A percentile compares a stretch with the other conserved stretches of the same genome.
phyloP scores from a whole-genome alignment of 2,888 invertebrate genomes.

The Dusona sp. region DNA sequence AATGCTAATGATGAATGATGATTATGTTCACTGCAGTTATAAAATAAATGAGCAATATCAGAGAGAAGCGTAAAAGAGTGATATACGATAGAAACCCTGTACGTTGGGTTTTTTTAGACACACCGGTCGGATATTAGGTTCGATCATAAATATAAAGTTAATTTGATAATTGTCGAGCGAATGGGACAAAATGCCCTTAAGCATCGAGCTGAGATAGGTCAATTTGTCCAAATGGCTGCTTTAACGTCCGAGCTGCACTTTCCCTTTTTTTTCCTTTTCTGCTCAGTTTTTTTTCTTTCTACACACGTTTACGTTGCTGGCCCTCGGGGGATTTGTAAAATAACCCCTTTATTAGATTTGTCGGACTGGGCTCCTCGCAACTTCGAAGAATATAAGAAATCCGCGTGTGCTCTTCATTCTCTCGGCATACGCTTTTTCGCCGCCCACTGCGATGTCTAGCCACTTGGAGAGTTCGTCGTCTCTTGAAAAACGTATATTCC shows the following conservation, averaged over 20 bases:
- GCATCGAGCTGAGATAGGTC: slow-evolving; percentile 66
- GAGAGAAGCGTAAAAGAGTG: slow-evolving; percentile 37
- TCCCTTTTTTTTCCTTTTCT: slow-evolving; percentile 15
- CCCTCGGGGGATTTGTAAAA: slow-evolving; percentile 58
- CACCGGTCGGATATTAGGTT: slow-evolving; percentile 59
- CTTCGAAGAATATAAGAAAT: slow-evolving; percentile 62
- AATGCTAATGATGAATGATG: slow-evolving; percentile 62
- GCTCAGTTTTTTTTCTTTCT: background rate
- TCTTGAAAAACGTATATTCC: background rate
- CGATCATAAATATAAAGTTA: slow-evolving; percentile 67
- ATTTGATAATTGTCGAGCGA: slow-evolving; percentile 66
- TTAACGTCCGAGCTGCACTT: slow-evolving; percentile 40
- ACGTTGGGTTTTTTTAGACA: slow-evolving; percentile 36
- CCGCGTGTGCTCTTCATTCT: slow-evolving; percentile 53
- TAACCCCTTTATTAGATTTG: slow-evolving; percentile 69
- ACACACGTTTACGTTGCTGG: slow-evolving; percentile 37
- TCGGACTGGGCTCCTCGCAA: slow-evolving; percentile 57
- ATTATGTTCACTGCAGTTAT: slow-evolving; percentile 38
- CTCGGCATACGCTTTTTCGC: background rate
- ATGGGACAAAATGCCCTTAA: slow-evolving; percentile 61
- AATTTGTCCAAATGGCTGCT: slow-evolving; percentile 68
- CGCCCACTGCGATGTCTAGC: slow-evolving; percentile 45
- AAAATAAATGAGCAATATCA: slow-evolving; percentile 36
- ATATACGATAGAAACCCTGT: slow-evolving; percentile 48
- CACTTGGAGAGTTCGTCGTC: background rate